Evolutionary conservation across 2,113 vertebrate species (phyloP).

Genomic region (Microtus montanus): DNA sequence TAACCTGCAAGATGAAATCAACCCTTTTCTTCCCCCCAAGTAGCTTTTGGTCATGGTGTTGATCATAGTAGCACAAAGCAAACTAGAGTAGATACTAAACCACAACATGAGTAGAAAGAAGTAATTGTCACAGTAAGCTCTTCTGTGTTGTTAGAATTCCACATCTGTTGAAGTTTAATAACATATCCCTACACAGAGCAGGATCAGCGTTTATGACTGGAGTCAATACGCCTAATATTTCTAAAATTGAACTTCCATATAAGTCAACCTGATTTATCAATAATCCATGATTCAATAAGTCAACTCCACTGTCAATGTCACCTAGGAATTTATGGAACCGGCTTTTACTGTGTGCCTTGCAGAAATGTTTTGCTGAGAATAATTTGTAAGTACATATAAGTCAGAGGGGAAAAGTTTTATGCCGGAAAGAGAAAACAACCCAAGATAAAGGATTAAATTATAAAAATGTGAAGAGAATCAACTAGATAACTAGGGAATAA

Average conservation of each 20-base stretch:
- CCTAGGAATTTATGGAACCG: constrained; percentile 49
- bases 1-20: not conserved
- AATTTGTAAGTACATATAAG: constrained; percentile 44
- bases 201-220: constrained; percentile 40
- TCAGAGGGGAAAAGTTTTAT: not conserved
- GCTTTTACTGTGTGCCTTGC: not conserved
- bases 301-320: not conserved
- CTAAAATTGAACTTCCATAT: constrained; percentile 50
- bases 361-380: not conserved
- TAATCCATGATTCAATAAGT: constrained; percentile 37
- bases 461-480: constrained; percentile 5
- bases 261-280: constrained; percentile 60
- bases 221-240: constrained; percentile 52
- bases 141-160: constrained; percentile 43
- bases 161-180: constrained; percentile 32
- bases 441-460: not conserved
- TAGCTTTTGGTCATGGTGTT: not conserved
- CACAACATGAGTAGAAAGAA: not conserved
- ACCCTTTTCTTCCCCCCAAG: not conserved
- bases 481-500: not conserved
- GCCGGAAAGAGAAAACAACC: not conserved
- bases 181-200: not conserved
- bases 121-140: not conserved
- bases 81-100: not conserved
- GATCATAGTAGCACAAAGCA: not conserved